Base-by-base conservation (phyloP, 2,888 invertebrate genomes). In the Pristionchus arcanus region DNA sequence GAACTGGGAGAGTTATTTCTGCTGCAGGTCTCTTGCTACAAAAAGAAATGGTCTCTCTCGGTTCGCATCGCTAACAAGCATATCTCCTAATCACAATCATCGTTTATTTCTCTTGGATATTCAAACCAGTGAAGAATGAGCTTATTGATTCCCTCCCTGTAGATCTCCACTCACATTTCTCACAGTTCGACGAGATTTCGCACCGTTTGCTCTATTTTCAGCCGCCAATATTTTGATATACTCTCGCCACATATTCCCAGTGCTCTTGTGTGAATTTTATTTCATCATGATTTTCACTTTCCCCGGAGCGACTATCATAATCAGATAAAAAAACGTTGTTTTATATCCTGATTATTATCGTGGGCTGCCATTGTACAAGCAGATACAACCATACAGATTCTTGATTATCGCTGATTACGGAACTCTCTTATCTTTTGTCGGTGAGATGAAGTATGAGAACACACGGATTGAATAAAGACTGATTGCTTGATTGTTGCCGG, bases 1-100 rank as follows among this genome's bases (percentile, higher is more conserved):
- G 81, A 34, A 21, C 49, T n/a, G 81, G 49, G 49, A 81, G 81
- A 81, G 49, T 28, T 53, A 53, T 13, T 28, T 81, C 81, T 81
- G 49, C 11, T 81, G n/a, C n/a, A n/a, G 49, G n/a, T 16, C 15
- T 49, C 3, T 81, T 16, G 25, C 49, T 15, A 19, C 7, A 28
- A 13, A 81, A 77, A 81, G 77, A 77, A 49, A 21, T 53, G 81
- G 28, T n/a, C 49, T 81, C 81, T 81, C 49, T 28, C 81, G 1
- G 49, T 34, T 34, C 81, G n/a, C 13, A 11, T 28, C 42, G 49
- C 81, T 49, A 4, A 28, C 81, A n/a, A 53, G 81, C 81, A 81
- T 81, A 81, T 81, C 81, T 34, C 74, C 28, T 19, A 68, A 81
- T 49, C 28, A 81, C 49, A 81, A 49, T 81, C 81, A 81, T 28